Evolutionary conservation across 2,113 vertebrate species (phyloP).

Genomic region (Patagioenas fasciata): DNA sequence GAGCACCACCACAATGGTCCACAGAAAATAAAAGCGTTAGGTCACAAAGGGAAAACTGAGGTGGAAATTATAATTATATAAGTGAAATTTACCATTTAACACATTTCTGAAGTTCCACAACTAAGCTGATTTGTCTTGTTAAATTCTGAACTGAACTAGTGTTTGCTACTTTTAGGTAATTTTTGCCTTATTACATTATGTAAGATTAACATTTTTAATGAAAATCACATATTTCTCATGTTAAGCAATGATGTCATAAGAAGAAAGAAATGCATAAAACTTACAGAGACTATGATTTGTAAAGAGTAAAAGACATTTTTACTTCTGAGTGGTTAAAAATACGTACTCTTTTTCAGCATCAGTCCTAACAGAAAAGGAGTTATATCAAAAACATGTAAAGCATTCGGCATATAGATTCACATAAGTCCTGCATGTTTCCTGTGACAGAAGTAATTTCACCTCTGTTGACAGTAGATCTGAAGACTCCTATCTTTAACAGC

Average conservation of each 20-base stretch:
- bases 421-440: not conserved
- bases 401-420: not conserved
- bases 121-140: not conserved
- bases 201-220: not conserved
- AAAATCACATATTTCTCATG: not conserved
- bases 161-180: not conserved
- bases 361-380: not conserved
- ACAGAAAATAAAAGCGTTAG: not conserved
- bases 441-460: not conserved
- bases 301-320: not conserved
- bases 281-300: not conserved
- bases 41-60: not conserved
- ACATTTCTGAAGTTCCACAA: not conserved
- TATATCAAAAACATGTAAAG: not conserved
- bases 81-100: not conserved
- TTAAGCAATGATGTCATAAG: not conserved
- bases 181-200: not conserved
- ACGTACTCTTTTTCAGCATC: fast-evolving
- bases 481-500: not conserved
- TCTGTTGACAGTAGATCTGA: not conserved
- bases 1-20: not conserved
- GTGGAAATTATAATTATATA: not conserved
- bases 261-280: not conserved
- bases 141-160: not conserved
- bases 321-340: not conserved